phyloP scores from a whole-genome alignment of 2,797 vertebrate species.

The Tangara arthus region DNA sequence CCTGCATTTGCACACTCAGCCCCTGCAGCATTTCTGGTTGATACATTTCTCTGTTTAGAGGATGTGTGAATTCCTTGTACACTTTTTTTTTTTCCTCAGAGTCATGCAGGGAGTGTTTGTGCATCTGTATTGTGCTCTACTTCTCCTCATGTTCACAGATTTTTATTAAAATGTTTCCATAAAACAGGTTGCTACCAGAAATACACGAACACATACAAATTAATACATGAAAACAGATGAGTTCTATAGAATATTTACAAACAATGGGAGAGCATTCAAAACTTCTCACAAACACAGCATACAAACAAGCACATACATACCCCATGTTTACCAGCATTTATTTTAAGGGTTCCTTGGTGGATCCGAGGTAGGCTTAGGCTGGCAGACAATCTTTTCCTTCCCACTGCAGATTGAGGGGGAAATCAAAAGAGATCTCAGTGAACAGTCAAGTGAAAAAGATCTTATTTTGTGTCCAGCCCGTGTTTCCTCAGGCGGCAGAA shows the following conservation, averaged over 20 bases:
- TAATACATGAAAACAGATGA: constrained; percentile 73
- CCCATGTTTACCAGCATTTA: not conserved
- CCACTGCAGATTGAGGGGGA: not conserved
- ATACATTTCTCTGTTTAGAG: constrained; percentile 7
- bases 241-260: constrained; percentile 73
- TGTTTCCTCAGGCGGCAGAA: not conserved
- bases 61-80: constrained; percentile 57
- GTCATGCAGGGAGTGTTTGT: constrained; percentile 61
- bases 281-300: constrained; percentile 51
- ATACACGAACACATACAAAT: constrained; percentile 72
- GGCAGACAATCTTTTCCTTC: not conserved
- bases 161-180: constrained; percentile 74
- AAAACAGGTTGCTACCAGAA: constrained; percentile 71
- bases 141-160: constrained; percentile 72
- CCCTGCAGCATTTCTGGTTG: not conserved
- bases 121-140: constrained; percentile 66
- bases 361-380: constrained; percentile 11
- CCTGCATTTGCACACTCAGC: not conserved
- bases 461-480: not conserved
- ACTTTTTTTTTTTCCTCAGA: constrained; percentile 33
- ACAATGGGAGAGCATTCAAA: constrained; percentile 67
- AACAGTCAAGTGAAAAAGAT: not conserved
- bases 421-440: not conserved
- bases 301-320: constrained; percentile 51
- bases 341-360: constrained; percentile 39